A percentile compares a stretch with the other conserved stretches of the same genome.
These are phyloP conservation scores for Pseudanteris insignis DNA, from an alignment of 2,888 invertebrate species.

Conservation along the genomic window DNA sequence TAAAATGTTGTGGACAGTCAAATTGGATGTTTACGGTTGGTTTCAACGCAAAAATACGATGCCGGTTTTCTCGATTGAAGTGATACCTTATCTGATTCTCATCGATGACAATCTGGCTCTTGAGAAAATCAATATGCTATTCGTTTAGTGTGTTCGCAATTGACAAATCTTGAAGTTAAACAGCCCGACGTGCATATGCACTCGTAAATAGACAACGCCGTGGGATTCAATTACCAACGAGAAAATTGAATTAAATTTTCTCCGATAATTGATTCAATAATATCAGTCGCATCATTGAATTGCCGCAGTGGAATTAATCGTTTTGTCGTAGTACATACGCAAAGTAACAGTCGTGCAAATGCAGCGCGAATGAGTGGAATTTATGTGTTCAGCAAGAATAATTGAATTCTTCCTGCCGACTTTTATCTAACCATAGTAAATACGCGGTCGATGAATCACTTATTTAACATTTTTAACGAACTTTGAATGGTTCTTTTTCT, in stretches of 20 bases:
- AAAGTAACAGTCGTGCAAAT: too few species aligned
- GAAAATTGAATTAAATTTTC: conserved; percentile 15
- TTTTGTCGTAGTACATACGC: neutral
- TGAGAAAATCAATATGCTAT: conserved; percentile 26
- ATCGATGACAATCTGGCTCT: conserved; percentile 15
- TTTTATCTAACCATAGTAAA: too few species aligned
- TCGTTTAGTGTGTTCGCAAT: conserved; percentile 4
- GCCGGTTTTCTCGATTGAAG: too few species aligned
- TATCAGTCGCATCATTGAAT: conserved; percentile 14
- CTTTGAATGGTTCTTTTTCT: too few species aligned
- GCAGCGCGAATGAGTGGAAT: neutral
- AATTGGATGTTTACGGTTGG: too few species aligned
- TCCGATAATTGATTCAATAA: conserved; percentile 15
- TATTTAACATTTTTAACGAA: too few species aligned
- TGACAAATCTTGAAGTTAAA: conserved; percentile 22
- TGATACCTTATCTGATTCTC: conserved; percentile 15
- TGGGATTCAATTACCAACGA: conserved; percentile 15
- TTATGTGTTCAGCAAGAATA: too few species aligned
- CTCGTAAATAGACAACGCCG: conserved; percentile 12
- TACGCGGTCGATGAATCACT: too few species aligned
- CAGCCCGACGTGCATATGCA: conserved; percentile 19
- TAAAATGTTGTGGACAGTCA: too few species aligned
- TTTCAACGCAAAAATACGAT: too few species aligned
- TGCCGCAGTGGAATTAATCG: neutral
- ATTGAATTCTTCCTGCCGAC: too few species aligned